Evolutionary conservation across 1,140 invertebrate species (phyloP), one percentile per base, ranked within the genome.

Genomic region (Neodiprion virginianus): DNA sequence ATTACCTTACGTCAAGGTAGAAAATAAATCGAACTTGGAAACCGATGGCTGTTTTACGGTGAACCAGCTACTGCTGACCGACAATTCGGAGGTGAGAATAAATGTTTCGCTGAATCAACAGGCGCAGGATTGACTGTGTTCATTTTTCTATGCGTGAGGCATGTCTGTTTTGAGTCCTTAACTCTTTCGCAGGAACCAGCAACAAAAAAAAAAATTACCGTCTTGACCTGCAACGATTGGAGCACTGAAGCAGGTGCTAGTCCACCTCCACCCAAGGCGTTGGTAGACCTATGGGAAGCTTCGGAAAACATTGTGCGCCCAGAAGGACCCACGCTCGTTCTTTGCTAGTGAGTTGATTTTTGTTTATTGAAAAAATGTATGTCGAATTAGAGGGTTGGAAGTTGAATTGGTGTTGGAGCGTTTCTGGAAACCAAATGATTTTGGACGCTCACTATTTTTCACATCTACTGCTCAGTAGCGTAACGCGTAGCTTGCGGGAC

Each of bases 291-390:
- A 23, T 82, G 82, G 81, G 77, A 81, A 74, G 71, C 77, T 8
- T 71, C 80, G 10, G 78, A 81, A 17, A 78, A 71, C 73, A 81
- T 82, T 49, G 50, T 77, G 0, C 79, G 78, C 53, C 72, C 72
- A 47, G 76, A 79, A 1, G 78, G 76, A n/a, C 79, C 79, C 10
- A 78, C 77, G 1, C 74, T 80, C 4, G 74, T 77, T 8, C 50
- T 83, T 21, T 83, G 81, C 81, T 76, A 83, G 81, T 83, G 77
- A 78, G 75, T 17, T 69, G 61, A 75, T 12, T 28, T 73, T 67
- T 75, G 4, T 47, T 79, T 72, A n/a, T 67, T 68, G 21, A 40
- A 5, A 5, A 40, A 40, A 5, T 40, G 28, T 40, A 40, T 40
- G 17, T 21, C 17, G 17, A 21, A 21, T 21, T 21, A 21, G 0